Base-by-base conservation (phyloP, 1,140 invertebrate species). In the Drosophila micromelanica region DNA sequence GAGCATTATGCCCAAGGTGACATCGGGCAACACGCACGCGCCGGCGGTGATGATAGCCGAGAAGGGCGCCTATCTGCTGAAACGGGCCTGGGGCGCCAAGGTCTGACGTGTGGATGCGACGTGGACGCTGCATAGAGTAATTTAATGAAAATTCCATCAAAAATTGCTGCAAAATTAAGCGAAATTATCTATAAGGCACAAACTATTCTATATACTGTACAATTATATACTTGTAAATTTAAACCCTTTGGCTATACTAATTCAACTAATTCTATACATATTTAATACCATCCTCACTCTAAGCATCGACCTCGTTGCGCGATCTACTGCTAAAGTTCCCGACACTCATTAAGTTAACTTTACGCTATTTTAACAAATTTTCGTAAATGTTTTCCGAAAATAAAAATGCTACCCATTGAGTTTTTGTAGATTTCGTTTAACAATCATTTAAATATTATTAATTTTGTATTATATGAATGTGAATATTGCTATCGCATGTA, bases 31-130 rank as follows among this genome's bases (percentile, higher is more conserved):
- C 75, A 95, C 94, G 3, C 94, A 95, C 78, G 94, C 94, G 2
- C 94, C 94, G 2, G 93, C 94, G 6, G 93, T 95, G 9, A 95
- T 95, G 94, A 95, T 95, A 48, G 95, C 94, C 2, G 95, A 95
- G 82, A 95, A 94, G 81, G 94, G 94, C 32, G 91, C 94, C n/a
- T 94, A 95, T 70, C 92, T 95, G 76, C 94, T 95, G 42, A 95
- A 95, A 81, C 92, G 94, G 90, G 94, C 95, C 90, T 95, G 94
- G 94, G 92, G 91, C 13, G 79, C 90, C 64, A 91, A 91, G 73
- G 90, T 91, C 61, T 91, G 90, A 91, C 90, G 90, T 46, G 72
- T 91, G 65, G 90, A 91, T 78, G 90, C 90, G 89, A 91, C 90
- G 75, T 91, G 90, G 90, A 91, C 90, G 82, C 76, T 91, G 90